Conservation (phyloP, 2,113 vertebrate species). For the Pristiophorus japonicus region DNA sequence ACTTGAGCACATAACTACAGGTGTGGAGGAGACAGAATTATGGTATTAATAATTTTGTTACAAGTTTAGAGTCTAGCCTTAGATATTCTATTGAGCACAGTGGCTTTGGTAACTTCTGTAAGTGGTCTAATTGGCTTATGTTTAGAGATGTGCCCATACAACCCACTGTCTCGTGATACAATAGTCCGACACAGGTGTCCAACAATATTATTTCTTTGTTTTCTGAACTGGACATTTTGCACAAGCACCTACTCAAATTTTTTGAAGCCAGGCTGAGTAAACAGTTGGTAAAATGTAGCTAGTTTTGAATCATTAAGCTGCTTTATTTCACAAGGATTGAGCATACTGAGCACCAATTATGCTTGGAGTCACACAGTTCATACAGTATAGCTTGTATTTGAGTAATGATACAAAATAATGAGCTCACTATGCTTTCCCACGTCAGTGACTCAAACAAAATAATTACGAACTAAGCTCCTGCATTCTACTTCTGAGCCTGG, state of each 20-base stretch:
- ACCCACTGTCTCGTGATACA: background rate
- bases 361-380: background rate
- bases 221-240: background rate
- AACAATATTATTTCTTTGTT: background rate
- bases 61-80: background rate
- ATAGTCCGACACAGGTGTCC: too few relatives aligned
- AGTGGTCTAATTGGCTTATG: background rate
- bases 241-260: slow-evolving; percentile 16
- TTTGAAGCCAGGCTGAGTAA: slow-evolving; percentile 8
- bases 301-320: slow-evolving; percentile 18
- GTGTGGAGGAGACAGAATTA: background rate
- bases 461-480: background rate
- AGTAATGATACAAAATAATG: background rate
- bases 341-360: background rate
- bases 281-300: background rate
- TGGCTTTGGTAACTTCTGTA: background rate
- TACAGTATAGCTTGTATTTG: background rate
- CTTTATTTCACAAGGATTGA: background rate
- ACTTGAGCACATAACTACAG: too few relatives aligned
- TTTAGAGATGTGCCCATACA: background rate
- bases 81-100: background rate
- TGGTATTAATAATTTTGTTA: background rate
- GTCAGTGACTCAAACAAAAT: background rate
- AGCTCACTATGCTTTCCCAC: background rate
- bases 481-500: background rate